phyloP scores from a whole-genome alignment of 1,140 invertebrate species.

The Tyrophagus putrescentiae region DNA sequence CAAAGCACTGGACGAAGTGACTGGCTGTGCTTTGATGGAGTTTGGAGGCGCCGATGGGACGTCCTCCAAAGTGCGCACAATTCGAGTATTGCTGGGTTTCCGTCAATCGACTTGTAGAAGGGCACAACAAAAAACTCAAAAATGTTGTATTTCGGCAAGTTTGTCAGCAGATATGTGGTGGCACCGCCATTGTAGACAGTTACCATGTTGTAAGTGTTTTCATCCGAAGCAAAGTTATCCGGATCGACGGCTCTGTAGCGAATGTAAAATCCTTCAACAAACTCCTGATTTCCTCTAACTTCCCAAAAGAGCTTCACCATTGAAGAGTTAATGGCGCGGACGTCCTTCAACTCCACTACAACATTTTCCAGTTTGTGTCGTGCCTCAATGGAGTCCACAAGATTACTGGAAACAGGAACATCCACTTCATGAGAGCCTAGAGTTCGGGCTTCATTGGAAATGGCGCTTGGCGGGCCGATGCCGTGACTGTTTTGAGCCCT shows the following conservation, averaged over 20 bases:
- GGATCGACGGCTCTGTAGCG: slow-evolving; percentile 57
- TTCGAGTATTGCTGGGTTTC: slow-evolving; percentile 46
- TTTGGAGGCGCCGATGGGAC: slow-evolving; percentile 16
- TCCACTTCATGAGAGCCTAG: slow-evolving; percentile 26
- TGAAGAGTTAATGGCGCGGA: slow-evolving; percentile 58
- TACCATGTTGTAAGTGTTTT: slow-evolving; percentile 45
- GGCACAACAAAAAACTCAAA: slow-evolving; percentile 82
- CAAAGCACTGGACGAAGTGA: slow-evolving; percentile 58
- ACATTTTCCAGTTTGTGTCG: slow-evolving; percentile 33
- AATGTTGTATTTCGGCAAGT: slow-evolving; percentile 59
- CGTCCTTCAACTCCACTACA: slow-evolving; percentile 52
- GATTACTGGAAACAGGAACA: neutral
- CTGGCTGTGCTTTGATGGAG: slow-evolving; percentile 47
- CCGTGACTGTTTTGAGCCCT: slow-evolving; percentile 74
- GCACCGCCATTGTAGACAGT: slow-evolving; percentile 35
- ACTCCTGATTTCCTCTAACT: slow-evolving; percentile 37
- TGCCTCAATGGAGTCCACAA: slow-evolving; percentile 39
- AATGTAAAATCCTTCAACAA: slow-evolving; percentile 76
- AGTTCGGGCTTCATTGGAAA: slow-evolving; percentile 40
- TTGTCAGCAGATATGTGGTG: slow-evolving; percentile 45
- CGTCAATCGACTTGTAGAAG: slow-evolving; percentile 66
- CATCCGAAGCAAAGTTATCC: neutral
- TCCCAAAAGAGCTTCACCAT: slow-evolving; percentile 69
- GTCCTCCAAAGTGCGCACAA: slow-evolving; percentile 37
- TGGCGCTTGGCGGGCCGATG: slow-evolving; percentile 38